These are phyloP conservation scores for Cromileptes altivelis DNA, from an alignment of 2,113 vertebrate genomes.

Conservation along the genomic window DNA sequence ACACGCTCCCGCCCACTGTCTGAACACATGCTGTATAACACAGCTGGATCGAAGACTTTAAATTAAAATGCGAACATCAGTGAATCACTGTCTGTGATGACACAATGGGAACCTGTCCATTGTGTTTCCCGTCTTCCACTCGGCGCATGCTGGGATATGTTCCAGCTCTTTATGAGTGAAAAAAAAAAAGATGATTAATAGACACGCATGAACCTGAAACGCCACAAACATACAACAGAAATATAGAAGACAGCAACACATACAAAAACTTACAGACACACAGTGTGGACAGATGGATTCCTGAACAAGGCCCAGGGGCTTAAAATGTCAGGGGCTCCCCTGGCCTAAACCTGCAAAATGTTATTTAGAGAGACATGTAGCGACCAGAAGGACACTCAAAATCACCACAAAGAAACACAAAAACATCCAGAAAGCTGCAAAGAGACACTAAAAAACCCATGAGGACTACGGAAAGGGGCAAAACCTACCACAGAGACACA, in stretches of 20 bases:
- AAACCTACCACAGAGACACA: no score
- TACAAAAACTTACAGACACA: background rate
- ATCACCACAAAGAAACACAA: no score
- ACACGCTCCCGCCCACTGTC: background rate
- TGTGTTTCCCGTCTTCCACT: background rate
- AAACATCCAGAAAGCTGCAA: no score
- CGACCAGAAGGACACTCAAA: no score
- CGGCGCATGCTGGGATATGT: background rate
- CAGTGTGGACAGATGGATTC: background rate
- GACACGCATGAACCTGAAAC: background rate
- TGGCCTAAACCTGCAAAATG: no score
- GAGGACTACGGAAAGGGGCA: no score
- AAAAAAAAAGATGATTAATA: background rate
- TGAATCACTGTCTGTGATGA: slow-evolving; percentile 22
- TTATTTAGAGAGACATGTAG: no score
- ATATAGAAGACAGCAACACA: no score
- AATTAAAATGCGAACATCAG: background rate
- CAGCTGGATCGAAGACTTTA: background rate
- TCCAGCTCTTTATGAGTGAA: background rate
- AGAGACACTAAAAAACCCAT: no score
- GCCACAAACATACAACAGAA: background rate
- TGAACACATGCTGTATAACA: background rate
- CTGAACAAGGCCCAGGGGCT: no score
- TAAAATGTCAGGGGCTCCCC: no score
- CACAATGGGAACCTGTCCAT: background rate